phyloP scores from a whole-genome alignment of 2,888 invertebrate species.

The Xylocampa areola region DNA sequence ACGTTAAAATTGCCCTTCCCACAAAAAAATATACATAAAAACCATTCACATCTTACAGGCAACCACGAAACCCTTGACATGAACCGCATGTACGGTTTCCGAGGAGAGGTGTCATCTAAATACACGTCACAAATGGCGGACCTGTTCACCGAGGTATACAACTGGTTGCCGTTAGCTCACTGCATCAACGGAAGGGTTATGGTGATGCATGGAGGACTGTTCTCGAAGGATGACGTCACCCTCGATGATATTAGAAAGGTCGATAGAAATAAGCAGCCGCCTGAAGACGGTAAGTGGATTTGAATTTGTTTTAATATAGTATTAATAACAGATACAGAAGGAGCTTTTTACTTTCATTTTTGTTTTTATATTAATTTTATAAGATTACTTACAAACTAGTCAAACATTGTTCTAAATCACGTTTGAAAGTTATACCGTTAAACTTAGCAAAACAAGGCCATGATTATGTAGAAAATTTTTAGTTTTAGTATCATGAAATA shows the following conservation, averaged over 20 bases:
- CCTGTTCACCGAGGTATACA: constrained; percentile 99
- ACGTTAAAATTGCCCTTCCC: too few species aligned
- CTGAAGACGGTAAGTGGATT: constrained; percentile 94
- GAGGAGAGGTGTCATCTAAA: constrained; percentile 99
- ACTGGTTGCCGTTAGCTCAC: constrained; percentile 98
- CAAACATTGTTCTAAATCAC: too few species aligned
- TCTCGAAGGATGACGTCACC: constrained; percentile 97
- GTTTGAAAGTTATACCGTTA: too few species aligned
- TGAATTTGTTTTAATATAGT: not conserved
- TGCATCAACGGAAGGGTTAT: constrained; percentile 95
- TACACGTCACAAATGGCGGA: constrained; percentile 98
- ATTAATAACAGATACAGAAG: too few species aligned
- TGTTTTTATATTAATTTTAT: too few species aligned
- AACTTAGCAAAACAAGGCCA: too few species aligned
- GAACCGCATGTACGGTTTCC: constrained; percentile 99
- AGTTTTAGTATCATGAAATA: too few species aligned
- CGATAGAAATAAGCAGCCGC: constrained; percentile 98
- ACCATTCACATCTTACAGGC: constrained; percentile 88
- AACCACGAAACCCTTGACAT: constrained; percentile 99
- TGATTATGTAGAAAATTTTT: too few species aligned
- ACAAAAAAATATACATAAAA: not conserved
- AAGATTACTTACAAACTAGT: too few species aligned
- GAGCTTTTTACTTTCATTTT: too few species aligned
- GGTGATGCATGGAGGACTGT: constrained; percentile 99
- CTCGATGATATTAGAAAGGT: constrained; percentile 96